phyloP scores from a whole-genome alignment of 2,113 vertebrate species.

The Gadus chalcogrammus region DNA sequence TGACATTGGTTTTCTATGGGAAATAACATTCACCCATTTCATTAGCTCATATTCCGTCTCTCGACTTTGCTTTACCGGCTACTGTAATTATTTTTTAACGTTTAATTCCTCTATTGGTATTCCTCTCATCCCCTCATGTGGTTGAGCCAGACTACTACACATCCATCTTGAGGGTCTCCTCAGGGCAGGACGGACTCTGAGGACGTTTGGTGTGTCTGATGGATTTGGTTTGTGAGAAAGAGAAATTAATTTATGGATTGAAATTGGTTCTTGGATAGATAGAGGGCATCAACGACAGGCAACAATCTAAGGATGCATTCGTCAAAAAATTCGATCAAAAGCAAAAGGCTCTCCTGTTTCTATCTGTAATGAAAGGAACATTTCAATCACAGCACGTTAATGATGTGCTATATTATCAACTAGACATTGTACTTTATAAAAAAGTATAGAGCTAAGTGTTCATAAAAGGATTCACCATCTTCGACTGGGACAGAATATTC shows the following conservation, averaged over 20 bases:
- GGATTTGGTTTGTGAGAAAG: conserved; percentile 36
- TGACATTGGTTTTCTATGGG: too few relatives aligned
- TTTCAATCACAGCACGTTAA: too few relatives aligned
- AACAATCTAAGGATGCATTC: background rate
- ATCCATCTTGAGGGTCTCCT: conserved; percentile 44
- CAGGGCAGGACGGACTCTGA: conserved; percentile 26
- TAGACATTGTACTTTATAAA: too few relatives aligned
- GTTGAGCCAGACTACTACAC: conserved; percentile 29
- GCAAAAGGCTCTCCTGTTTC: too few relatives aligned
- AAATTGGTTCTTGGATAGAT: conserved; percentile 28
- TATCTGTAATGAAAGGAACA: too few relatives aligned
- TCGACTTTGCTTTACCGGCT: too few relatives aligned
- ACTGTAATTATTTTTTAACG: background rate
- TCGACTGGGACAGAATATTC: too few relatives aligned
- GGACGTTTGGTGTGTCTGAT: conserved; percentile 25
- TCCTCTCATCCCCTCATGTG: conserved; percentile 10
- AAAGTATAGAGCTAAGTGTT: too few relatives aligned
- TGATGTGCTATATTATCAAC: too few relatives aligned
- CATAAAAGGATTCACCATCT: too few relatives aligned
- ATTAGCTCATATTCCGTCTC: too few relatives aligned
- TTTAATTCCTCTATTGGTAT: conserved; percentile 22
- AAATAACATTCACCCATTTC: background rate
- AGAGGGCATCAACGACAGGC: conserved; percentile 25
- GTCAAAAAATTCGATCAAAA: background rate
- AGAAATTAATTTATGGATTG: conserved; percentile 19